These are phyloP conservation scores for Ariopsis seemanni DNA, from an alignment of 2,113 vertebrate genomes.

Conservation along the genomic window DNA sequence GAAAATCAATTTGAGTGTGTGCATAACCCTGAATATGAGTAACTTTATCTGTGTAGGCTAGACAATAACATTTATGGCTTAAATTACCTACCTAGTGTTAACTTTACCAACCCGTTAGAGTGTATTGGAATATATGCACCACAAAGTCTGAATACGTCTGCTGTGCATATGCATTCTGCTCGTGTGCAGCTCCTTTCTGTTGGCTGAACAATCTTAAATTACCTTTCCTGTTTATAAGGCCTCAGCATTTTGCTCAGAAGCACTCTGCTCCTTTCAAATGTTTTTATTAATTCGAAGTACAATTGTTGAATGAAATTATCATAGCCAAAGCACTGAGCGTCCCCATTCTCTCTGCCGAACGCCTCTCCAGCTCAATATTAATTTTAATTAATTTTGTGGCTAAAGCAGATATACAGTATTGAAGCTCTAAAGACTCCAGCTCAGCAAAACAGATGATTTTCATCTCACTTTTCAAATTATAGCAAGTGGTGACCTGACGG, in stretches of 20 bases:
- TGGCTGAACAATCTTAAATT: neutral
- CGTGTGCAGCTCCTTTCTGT: neutral
- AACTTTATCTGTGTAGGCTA: neutral
- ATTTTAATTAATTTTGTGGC: neutral
- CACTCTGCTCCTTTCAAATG: neutral
- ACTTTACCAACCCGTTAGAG: neutral
- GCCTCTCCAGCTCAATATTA: neutral
- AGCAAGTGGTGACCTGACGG: conserved; percentile 93
- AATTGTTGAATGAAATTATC: neutral
- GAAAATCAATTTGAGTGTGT: neutral
- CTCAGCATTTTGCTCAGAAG: neutral
- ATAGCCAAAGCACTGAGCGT: neutral
- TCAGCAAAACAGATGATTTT: neutral
- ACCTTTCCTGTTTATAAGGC: neutral
- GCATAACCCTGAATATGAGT: neutral
- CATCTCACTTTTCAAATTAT: conserved; percentile 2
- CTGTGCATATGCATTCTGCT: neutral
- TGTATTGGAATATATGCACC: neutral
- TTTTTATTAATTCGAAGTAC: too few relatives aligned
- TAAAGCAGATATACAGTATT: neutral
- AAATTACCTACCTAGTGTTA: neutral
- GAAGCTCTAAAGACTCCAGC: neutral
- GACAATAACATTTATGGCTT: neutral
- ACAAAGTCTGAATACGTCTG: neutral
- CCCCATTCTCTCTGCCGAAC: neutral